These are phyloP conservation scores for Echeneis naucrates DNA, from an alignment of 2,797 vertebrate genomes.

Conservation along the genomic window DNA sequence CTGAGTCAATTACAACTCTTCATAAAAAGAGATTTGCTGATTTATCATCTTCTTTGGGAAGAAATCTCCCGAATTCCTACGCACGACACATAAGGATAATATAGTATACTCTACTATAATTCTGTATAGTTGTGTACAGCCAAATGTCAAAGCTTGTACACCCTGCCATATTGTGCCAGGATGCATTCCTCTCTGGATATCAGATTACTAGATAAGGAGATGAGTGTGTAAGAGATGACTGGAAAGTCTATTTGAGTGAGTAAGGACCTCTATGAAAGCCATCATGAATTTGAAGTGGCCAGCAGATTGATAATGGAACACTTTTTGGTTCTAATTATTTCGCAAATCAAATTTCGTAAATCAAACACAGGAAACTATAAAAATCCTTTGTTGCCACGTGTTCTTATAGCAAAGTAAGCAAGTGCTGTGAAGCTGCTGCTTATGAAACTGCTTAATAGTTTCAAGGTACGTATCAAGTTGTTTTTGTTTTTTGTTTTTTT, in stretches of 20 bases:
- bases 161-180: neutral
- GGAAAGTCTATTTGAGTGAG: neutral
- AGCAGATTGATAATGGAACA: neutral
- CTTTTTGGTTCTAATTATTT: neutral
- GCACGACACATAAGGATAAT: neutral
- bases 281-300: neutral
- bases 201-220: conserved; percentile 22
- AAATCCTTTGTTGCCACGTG: neutral
- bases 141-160: neutral
- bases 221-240: conserved; percentile 23
- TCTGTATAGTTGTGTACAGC: neutral
- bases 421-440: conserved; percentile 21
- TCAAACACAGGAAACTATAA: conserved; percentile 42
- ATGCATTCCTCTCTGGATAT: conserved; percentile 3
- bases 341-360: conserved; percentile 17
- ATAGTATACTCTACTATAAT: no score
- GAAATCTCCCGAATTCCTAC: neutral
- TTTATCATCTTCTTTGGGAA: neutral
- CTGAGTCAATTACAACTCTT: neutral
- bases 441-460: conserved; percentile 15
- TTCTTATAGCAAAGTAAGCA: conserved; percentile 45
- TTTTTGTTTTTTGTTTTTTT: no score
- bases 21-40: neutral
- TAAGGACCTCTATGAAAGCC: neutral
- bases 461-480: conserved; percentile 8